Evolutionary conservation across 2,888 invertebrate genomes (phyloP), one percentile per base, ranked within the genome.

Genomic region (Macrophya annulata): DNA sequence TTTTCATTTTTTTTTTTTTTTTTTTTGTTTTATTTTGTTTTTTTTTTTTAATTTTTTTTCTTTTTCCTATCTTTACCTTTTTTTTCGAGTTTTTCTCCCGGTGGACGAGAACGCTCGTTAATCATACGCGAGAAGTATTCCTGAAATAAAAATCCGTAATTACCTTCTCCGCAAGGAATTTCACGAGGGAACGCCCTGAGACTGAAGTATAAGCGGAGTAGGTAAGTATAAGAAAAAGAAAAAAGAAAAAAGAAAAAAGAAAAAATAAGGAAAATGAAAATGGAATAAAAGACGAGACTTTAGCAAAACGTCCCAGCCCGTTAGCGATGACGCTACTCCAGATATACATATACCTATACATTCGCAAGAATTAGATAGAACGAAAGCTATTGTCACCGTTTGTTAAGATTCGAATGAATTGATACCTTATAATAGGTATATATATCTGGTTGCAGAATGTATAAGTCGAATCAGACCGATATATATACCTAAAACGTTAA

Each of bases 81-180:
- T 87, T 31, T 86, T 86, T 68, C 79, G 84, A 86, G 86, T 40
- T 85, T 55, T 37, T 45, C 85, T 86, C 86, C 87, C 83, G 65
- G 79, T 74, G 84, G 85, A 86, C 85, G 84, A 87, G 85, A 88
- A 89, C 87, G 88, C 87, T 90, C 90, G 88, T 91, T 90, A 90
- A 91, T 91, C 90, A 90, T 89, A 87, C 86, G 85, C 85, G 89
- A 79, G 86, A 88, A 89, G 89, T 90, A 90, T 89, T 88, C 89
- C 86, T 85, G 84, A 88, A 88, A 89, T 90, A 87, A 89, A 89
- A 89, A 86, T 86, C 86, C 86, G 88, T 88, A 89, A 90, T 90
- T 90, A 90, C 88, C 87, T 48, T 71, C 12, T 84, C 85, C 83
- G 83, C 59, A 82, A 82, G 79, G 86, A 71, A 74, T 76, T 51